Conservation (phyloP, 1,140 invertebrate species). For the Drosophila melanica region DNA sequence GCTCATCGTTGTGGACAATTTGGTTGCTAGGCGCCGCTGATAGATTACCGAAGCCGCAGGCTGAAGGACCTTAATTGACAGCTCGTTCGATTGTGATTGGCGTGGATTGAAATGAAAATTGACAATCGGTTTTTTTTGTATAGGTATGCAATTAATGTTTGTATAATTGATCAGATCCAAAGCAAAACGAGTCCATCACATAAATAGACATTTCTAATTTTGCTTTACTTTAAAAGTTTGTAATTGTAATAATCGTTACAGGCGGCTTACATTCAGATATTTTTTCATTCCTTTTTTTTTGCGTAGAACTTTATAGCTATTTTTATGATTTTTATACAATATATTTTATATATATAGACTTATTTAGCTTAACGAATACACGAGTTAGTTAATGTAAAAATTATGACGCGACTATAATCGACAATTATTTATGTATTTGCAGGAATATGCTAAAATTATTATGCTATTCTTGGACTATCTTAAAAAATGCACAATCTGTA, state of each 20-base stretch:
- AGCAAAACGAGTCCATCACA: constrained; percentile 21
- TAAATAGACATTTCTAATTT: constrained; percentile 13
- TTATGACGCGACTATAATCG: constrained; percentile 66
- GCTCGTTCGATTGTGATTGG: constrained; percentile 6
- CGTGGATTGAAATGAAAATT: constrained; percentile 2
- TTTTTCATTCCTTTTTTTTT: not conserved
- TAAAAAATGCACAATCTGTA: constrained; percentile 80
- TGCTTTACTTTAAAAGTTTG: constrained; percentile 50
- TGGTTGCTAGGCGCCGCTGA: constrained; percentile 60
- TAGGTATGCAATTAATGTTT: constrained; percentile 10
- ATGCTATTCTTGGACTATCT: constrained; percentile 76
- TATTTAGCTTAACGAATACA: constrained; percentile 70
- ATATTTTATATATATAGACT: constrained; percentile 34
- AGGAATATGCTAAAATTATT: constrained; percentile 77
- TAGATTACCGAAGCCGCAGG: not conserved
- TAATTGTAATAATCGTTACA: constrained; percentile 37
- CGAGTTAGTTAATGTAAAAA: constrained; percentile 58
- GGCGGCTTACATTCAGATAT: constrained; percentile 37
- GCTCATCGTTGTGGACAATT: constrained; percentile 65
- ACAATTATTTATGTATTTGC: constrained; percentile 60
- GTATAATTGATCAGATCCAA: constrained; percentile 46
- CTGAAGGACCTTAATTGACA: constrained; percentile 50
- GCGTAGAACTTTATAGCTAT: constrained; percentile 36
- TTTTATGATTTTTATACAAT: constrained; percentile 38
- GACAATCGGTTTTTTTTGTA: constrained; percentile 14